phyloP scores from a whole-genome alignment of 2,113 vertebrate species.

The Zapornia atra region DNA sequence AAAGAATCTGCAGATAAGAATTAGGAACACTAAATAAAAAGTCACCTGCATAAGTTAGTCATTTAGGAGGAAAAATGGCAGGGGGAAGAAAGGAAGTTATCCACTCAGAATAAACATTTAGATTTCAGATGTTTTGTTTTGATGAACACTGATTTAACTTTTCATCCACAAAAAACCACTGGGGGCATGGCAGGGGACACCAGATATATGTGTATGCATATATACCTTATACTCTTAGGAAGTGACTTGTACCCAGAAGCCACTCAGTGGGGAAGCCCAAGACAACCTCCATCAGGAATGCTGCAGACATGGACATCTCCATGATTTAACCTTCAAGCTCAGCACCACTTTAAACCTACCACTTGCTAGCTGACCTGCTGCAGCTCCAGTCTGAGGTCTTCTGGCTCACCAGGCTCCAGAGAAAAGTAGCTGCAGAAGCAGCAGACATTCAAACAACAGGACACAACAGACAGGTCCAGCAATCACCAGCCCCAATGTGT shows the following conservation, averaged over 20 bases:
- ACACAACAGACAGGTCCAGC: accelerated
- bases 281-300: neutral
- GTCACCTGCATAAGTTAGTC: neutral
- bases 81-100: neutral
- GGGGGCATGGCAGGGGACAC: accelerated
- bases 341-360: neutral
- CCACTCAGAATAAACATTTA: neutral
- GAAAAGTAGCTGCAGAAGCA: accelerated
- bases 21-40: neutral
- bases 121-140: neutral
- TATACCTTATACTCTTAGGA: neutral
- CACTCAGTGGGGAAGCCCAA: accelerated
- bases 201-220: accelerated
- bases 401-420: neutral
- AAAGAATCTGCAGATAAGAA: neutral
- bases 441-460: neutral
- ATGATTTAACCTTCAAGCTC: neutral
- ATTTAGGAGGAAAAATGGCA: neutral
- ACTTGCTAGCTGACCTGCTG: accelerated
- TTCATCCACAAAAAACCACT: neutral
- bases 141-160: neutral
- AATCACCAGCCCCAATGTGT: accelerated
- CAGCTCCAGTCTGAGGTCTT: neutral
- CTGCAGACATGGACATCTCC: neutral
- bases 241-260: neutral